These are phyloP conservation scores for Tursiops truncatus DNA, from an alignment of 2,113 vertebrate genomes.

Conservation along the genomic window DNA sequence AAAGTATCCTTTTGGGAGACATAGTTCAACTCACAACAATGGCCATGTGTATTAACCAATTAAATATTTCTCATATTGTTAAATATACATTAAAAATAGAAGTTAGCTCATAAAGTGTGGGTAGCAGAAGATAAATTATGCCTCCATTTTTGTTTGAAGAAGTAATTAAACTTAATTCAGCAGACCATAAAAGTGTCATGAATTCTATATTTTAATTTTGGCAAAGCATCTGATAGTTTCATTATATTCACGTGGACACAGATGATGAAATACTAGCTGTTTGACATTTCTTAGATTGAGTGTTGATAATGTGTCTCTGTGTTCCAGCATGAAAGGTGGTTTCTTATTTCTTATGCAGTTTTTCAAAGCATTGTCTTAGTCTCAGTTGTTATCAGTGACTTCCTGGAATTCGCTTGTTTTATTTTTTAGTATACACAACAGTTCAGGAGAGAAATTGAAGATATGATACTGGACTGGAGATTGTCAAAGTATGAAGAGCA, in stretches of 20 bases:
- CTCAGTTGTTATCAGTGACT: not conserved
- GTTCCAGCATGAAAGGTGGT: not conserved
- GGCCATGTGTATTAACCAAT: not conserved
- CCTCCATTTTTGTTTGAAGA: constrained; percentile 5
- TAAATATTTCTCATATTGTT: constrained; percentile 19
- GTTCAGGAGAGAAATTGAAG: not conserved
- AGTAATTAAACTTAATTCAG: not conserved
- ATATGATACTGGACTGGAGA: not conserved
- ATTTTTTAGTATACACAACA: not conserved
- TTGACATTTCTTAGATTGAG: not conserved
- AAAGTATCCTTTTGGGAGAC: not conserved
- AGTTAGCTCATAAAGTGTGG: not conserved
- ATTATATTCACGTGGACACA: not conserved
- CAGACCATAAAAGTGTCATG: not conserved
- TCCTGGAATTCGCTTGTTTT: not conserved
- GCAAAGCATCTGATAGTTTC: not conserved
- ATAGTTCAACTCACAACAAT: not conserved
- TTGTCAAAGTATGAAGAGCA: not conserved
- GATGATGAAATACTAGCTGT: not conserved
- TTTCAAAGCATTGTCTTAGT: not conserved
- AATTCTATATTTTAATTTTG: constrained; percentile 25
- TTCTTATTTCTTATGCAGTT: not conserved
- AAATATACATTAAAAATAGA: constrained; percentile 7
- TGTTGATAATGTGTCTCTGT: not conserved
- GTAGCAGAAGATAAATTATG: not conserved